Evolutionary conservation across 2,797 vertebrate species (phyloP).

Genomic region (Catamblyrhynchus diadema): DNA sequence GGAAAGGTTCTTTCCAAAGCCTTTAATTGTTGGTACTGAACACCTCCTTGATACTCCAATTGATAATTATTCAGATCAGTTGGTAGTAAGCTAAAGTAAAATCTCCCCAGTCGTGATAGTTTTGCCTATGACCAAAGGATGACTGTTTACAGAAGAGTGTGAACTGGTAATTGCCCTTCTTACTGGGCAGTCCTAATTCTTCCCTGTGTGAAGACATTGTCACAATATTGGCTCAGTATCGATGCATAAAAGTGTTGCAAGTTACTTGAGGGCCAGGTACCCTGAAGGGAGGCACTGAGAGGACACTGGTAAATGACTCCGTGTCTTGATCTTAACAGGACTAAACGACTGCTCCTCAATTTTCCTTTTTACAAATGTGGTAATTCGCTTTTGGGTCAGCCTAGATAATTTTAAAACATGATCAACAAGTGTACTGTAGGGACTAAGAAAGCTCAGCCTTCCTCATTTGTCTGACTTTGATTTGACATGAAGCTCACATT

Average conservation of each 20-base stretch:
- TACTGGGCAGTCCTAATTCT: neutral
- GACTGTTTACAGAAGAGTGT: neutral
- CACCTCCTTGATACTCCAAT: neutral
- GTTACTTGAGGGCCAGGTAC: neutral
- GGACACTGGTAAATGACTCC: neutral
- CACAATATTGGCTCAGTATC: neutral
- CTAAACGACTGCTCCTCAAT: neutral
- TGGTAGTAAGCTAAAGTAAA: neutral
- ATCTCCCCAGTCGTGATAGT: rapidly evolving
- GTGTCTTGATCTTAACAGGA: neutral
- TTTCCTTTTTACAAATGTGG: neutral
- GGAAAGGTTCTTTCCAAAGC: neutral
- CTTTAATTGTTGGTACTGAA: neutral
- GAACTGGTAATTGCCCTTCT: neutral
- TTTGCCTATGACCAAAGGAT: neutral
- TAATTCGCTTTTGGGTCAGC: neutral
- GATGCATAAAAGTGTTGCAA: neutral
- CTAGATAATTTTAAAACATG: neutral
- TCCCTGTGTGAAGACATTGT: neutral
- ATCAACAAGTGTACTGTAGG: rapidly evolving
- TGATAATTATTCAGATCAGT: neutral
- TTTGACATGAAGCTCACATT: neutral
- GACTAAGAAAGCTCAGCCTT: neutral
- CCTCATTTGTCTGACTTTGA: neutral
- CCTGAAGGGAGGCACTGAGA: neutral